These are phyloP conservation scores for Chlorodrepanis virens DNA, from an alignment of 2,113 vertebrate genomes.

Conservation along the genomic window DNA sequence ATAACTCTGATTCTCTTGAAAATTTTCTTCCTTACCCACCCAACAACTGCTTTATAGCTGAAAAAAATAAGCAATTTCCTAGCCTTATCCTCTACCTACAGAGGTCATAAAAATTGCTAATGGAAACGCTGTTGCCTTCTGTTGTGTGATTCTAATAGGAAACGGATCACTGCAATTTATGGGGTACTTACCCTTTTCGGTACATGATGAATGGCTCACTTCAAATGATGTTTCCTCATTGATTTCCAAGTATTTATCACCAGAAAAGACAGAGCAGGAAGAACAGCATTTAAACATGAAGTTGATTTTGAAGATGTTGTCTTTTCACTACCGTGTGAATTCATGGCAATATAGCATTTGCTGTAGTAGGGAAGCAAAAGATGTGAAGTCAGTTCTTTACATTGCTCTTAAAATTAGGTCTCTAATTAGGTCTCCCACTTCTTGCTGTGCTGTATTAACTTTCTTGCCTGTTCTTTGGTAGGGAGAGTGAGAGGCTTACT, in stretches of 20 bases:
- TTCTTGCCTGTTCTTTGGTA: neutral
- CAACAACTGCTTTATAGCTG: slow-evolving; percentile 66
- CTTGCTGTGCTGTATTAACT: neutral
- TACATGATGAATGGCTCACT: slow-evolving; percentile 75
- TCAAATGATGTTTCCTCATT: slow-evolving; percentile 75
- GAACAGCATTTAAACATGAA: slow-evolving; percentile 72
- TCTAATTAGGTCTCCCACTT: neutral
- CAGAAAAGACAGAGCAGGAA: slow-evolving; percentile 49
- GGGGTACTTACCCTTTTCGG: slow-evolving; percentile 74
- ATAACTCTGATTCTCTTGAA: neutral
- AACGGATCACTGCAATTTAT: slow-evolving; percentile 77
- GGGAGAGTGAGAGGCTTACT: slow-evolving; percentile 10
- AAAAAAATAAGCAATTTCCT: slow-evolving; percentile 75
- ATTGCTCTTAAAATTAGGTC: neutral
- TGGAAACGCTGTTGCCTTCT: slow-evolving; percentile 71
- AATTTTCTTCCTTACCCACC: slow-evolving; percentile 50
- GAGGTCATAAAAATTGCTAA: slow-evolving; percentile 78
- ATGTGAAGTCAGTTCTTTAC: neutral
- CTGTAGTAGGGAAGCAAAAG: slow-evolving; percentile 9
- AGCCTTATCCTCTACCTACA: slow-evolving; percentile 55
- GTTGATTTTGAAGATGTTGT: slow-evolving; percentile 78
- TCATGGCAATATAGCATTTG: slow-evolving; percentile 31
- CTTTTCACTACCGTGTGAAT: slow-evolving; percentile 64
- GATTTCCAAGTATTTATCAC: slow-evolving; percentile 73
- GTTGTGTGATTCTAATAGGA: slow-evolving; percentile 77